Base-by-base conservation (phyloP, 1,140 invertebrate species). In the Diabrotica undecimpunctata region DNA sequence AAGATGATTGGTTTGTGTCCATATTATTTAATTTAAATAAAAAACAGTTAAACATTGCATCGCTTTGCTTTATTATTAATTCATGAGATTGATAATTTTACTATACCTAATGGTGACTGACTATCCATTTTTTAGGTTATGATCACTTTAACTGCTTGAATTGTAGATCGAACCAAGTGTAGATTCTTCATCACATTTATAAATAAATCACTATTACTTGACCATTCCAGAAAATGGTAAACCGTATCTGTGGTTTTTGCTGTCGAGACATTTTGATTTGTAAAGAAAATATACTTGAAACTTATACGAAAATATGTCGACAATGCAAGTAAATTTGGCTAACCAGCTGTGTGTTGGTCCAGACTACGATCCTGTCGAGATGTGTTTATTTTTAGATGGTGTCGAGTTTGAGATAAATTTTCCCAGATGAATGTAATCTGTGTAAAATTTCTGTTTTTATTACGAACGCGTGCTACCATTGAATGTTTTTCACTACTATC, bases 181-280 rank as follows among this genome's bases (percentile, higher is more conserved):
- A 25, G 25, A 25, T 2, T 25, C 25, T 25, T 25, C 25, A 25
- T 25, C 10, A 64, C 54, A 2, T 35, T 70, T 62, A 78, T 46
- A 80, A 65, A 75, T 79, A 79, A 54, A 80, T 71, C 39, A 79
- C 75, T 35, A 80, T 71, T n/a, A 74, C 68, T 52, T 72, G 70
- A 69, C 83, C 79, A 68, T 84, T 81, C 70, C 83, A 84, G 77
- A 80, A 83, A 65, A 85, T 82, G 7, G 82, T 85, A 68, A 84
- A 82, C 69, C 83, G 77, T 73, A 84, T 83, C 72, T 82, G 77
- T 11, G 81, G 71, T 79, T 83, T 83, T 58, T 78, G 79, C 55
- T 79, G 78, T 70, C 80, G 83, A 69, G 82, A 83, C 82, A 83
- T 78, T 12, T 46, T n/a, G 41, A 8, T n/a, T 8, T n/a, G n/a